Conservation (phyloP, 2,888 invertebrate species). For the Luffia ferchaultella region DNA sequence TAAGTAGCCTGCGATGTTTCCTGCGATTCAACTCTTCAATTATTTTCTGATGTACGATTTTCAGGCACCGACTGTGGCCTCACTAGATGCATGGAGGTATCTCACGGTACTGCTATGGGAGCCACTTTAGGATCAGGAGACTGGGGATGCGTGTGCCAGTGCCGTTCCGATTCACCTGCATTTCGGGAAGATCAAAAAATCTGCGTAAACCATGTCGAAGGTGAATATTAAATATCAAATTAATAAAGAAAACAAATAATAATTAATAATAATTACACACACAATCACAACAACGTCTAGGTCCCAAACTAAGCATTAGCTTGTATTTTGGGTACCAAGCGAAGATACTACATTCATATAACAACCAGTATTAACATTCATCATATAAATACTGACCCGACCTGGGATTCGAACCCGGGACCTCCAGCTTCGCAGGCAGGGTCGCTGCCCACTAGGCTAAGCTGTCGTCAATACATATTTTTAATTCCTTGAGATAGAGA, state of each 20-base stretch:
- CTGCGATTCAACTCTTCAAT: not conserved
- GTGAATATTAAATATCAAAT: constrained; percentile 54
- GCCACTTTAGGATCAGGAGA: constrained; percentile 52
- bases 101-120: constrained; percentile 69
- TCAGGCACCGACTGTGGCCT: constrained; percentile 64
- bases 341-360: no score
- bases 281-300: no score
- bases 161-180: constrained; percentile 70
- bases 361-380: no score
- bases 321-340: no score
- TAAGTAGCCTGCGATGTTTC: not conserved
- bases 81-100: constrained; percentile 72
- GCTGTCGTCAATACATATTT: no score
- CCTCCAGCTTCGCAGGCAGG: no score
- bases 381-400: no score
- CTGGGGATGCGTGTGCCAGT: constrained; percentile 72
- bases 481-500: no score
- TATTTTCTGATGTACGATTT: constrained; percentile 9
- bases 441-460: no score
- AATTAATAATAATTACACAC: not conserved
- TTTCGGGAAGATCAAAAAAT: constrained; percentile 77
- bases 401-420: no score
- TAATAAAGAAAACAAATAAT: not conserved
- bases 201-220: constrained; percentile 78
- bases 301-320: no score